Percentiles rank a stretch among this genome's conserved stretches.
phyloP scores from a whole-genome alignment of 1,140 invertebrate genomes.

The Adelges cooleyi region DNA sequence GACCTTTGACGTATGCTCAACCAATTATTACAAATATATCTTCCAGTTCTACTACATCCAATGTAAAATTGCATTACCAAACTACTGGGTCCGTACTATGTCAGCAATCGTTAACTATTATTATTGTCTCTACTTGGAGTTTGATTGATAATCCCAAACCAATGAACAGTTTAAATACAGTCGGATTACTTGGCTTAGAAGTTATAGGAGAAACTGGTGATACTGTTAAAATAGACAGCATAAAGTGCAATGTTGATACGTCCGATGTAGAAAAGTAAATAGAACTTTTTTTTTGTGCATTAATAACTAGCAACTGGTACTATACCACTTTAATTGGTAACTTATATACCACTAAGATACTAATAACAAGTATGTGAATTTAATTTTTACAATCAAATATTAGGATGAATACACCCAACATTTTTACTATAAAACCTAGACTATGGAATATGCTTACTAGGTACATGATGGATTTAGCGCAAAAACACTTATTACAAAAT shows the following conservation, averaged over 20 bases:
- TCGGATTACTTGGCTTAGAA: slow-evolving; percentile 45
- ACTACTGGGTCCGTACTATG: slow-evolving; percentile 33
- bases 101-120: slow-evolving; percentile 29
- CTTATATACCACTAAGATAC: too few species aligned
- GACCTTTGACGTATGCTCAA: slow-evolving; percentile 34
- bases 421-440: too few species aligned
- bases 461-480: too few species aligned
- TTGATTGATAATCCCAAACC: slow-evolving; percentile 5
- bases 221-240: slow-evolving; percentile 34
- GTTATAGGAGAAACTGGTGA: slow-evolving; percentile 39
- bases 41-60: slow-evolving; percentile 7
- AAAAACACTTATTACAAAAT: too few species aligned
- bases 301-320: too few species aligned
- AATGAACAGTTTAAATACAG: slow-evolving; percentile 1
- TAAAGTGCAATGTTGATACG: slow-evolving; percentile 27
- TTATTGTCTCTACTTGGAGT: slow-evolving; percentile 32
- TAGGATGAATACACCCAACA: too few species aligned
- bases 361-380: too few species aligned
- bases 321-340: too few species aligned
- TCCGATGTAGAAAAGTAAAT: slow-evolving; percentile 14
- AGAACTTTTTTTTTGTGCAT: too few species aligned
- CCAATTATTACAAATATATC: slow-evolving; percentile 6
- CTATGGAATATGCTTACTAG: too few species aligned
- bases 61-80: background rate
- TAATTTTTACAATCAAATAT: too few species aligned